A percentile compares a stretch with the other conserved stretches of the same genome.
These are phyloP conservation scores for Etia nguti DNA, from an alignment of 2,113 vertebrate species.

Conservation along the genomic window DNA sequence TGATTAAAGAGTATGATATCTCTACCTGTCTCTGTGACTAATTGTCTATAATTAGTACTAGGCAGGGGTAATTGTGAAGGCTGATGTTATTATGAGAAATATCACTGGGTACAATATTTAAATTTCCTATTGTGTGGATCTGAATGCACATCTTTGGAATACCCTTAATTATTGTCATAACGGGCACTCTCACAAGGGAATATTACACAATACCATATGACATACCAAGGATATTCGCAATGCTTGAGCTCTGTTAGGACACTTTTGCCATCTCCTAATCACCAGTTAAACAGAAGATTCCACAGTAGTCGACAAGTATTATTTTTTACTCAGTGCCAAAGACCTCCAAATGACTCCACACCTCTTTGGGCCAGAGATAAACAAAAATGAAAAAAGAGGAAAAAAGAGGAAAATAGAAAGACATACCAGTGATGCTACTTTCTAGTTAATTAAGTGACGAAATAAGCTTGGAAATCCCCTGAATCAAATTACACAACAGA, in stretches of 20 bases:
- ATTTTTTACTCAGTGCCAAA: conserved; percentile 1
- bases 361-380: conserved; percentile 36
- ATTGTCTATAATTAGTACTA: conserved; percentile 61
- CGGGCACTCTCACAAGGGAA: conserved; percentile 1
- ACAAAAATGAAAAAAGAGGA: not conserved
- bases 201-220: conserved; percentile 4
- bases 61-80: conserved; percentile 47
- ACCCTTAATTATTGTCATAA: conserved; percentile 36
- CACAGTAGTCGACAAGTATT: not conserved
- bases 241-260: not conserved
- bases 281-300: conserved; percentile 1
- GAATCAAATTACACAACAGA: conserved; percentile 52
- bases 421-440: not conserved
- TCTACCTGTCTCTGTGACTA: conserved; percentile 47
- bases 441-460: conserved; percentile 61
- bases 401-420: not conserved
- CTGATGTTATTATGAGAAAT: conserved; percentile 39
- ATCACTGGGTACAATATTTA: conserved; percentile 28
- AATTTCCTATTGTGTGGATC: conserved; percentile 17
- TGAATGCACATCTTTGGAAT: not conserved
- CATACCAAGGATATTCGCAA: not conserved
- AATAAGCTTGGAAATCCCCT: conserved; percentile 58
- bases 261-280: conserved; percentile 25
- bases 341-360: conserved; percentile 42
- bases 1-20: conserved; percentile 50